phyloP scores from a whole-genome alignment of 2,113 vertebrate species.

The Lagopus leucura region DNA sequence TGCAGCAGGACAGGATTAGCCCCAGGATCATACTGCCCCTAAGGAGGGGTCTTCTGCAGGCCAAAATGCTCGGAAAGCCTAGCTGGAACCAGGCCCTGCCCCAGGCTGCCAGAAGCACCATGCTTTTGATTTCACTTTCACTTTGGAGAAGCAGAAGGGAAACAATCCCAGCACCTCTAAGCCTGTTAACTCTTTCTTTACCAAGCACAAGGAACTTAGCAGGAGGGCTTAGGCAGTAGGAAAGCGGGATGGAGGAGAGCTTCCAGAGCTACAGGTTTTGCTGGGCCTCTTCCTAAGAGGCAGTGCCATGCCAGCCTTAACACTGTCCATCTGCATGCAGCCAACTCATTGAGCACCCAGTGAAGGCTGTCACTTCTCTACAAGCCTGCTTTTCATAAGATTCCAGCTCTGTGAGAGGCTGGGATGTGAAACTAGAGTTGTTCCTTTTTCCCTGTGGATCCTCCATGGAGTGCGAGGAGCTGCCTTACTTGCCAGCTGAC shows the following conservation, averaged over 20 bases:
- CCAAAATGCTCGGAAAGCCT: rapidly evolving
- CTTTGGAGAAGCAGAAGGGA: neutral
- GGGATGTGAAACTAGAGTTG: neutral
- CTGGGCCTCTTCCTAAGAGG: too few relatives aligned
- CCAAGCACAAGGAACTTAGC: neutral
- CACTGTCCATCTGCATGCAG: rapidly evolving
- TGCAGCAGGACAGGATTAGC: neutral
- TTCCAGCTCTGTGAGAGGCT: neutral
- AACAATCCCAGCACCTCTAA: neutral
- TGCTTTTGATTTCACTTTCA: neutral
- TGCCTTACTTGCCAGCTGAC: neutral
- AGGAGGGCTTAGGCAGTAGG: neutral
- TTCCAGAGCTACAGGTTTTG: neutral
- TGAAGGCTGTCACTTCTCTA: neutral
- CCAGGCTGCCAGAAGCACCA: too few relatives aligned
- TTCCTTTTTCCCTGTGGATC: neutral
- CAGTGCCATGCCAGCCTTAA: rapidly evolving
- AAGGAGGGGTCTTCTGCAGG: too few relatives aligned
- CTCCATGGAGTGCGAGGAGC: neutral
- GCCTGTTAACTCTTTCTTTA: neutral
- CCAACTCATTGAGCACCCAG: rapidly evolving
- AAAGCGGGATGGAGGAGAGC: rapidly evolving
- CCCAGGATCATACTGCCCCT: neutral
- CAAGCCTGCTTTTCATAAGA: neutral
- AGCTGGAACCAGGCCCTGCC: rapidly evolving